phyloP scores from a whole-genome alignment of 2,888 invertebrate genomes.

The Acleris holmiana region DNA sequence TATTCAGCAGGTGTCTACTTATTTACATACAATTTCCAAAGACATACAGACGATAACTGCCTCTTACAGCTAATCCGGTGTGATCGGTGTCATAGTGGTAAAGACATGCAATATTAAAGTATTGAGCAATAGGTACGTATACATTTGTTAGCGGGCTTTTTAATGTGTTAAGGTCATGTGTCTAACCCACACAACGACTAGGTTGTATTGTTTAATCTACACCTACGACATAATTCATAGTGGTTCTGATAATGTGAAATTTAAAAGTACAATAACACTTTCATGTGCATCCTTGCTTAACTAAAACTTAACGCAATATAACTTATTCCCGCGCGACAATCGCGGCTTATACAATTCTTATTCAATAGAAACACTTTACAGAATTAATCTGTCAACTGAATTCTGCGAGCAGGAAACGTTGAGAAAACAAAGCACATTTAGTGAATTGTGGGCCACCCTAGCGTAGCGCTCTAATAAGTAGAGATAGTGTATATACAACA shows the following conservation, averaged over 20 bases:
- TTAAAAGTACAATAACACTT: too few relatives aligned
- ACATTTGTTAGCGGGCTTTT: slow-evolving; percentile 1
- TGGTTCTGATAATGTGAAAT: too few relatives aligned
- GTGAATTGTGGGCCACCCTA: slow-evolving; percentile 76
- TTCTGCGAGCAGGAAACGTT: slow-evolving; percentile 66
- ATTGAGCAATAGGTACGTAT: slow-evolving; percentile 16
- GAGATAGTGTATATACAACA: too few relatives aligned
- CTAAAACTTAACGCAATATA: slow-evolving; percentile 2
- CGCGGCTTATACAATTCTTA: slow-evolving; percentile 30
- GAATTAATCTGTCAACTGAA: slow-evolving; percentile 47
- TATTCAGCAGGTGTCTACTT: slow-evolving; percentile 82
- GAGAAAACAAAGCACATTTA: slow-evolving; percentile 71
- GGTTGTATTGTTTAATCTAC: too few relatives aligned
- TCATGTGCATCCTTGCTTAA: not conserved
- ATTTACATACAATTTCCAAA: slow-evolving; percentile 83
- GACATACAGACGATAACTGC: slow-evolving; percentile 66
- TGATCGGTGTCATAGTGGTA: slow-evolving; percentile 58
- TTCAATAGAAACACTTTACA: slow-evolving; percentile 40
- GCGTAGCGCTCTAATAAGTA: slow-evolving; percentile 45
- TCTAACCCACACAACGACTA: too few relatives aligned
- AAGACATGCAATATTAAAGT: slow-evolving; percentile 6
- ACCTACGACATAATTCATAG: too few relatives aligned
- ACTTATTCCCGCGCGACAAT: slow-evolving; percentile 4
- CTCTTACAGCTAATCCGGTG: slow-evolving; percentile 67
- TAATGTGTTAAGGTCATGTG: not conserved